These are phyloP conservation scores for Apotomis betuletana DNA, from an alignment of 2,888 invertebrate species.

Conservation along the genomic window DNA sequence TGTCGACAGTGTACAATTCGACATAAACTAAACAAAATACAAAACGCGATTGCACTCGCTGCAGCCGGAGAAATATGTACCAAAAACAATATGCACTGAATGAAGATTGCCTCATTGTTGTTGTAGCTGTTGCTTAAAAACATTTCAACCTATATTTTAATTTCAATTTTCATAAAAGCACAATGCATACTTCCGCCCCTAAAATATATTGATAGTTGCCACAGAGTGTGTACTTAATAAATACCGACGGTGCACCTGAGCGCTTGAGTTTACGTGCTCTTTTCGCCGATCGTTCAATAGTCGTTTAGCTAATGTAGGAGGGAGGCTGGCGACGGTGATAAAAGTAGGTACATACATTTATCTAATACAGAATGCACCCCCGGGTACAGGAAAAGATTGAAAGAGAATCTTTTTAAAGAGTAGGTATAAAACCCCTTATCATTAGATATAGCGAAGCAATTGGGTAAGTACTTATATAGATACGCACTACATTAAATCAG, in stretches of 20 bases:
- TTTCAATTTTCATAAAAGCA: background rate
- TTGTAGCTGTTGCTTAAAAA: background rate
- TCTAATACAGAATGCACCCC: constrained; percentile 26
- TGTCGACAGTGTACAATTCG: too few species aligned
- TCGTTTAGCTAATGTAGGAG: constrained; percentile 42
- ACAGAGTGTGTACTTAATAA: constrained; percentile 18
- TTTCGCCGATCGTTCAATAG: constrained; percentile 40
- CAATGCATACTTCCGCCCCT: background rate
- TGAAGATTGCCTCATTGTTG: background rate
- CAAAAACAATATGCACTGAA: background rate
- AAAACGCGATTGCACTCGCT: too few species aligned
- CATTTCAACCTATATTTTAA: background rate
- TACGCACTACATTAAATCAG: too few species aligned
- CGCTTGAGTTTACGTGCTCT: constrained; percentile 31
- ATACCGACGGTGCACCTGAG: constrained; percentile 38
- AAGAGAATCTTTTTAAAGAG: background rate
- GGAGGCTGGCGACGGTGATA: constrained; percentile 33
- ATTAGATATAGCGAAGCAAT: too few species aligned
- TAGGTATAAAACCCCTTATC: too few species aligned
- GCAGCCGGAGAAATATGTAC: background rate
- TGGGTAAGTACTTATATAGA: too few species aligned
- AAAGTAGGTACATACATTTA: constrained; percentile 39
- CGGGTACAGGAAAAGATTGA: constrained; percentile 11
- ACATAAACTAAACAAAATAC: too few species aligned
- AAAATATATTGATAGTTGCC: background rate